Evolutionary conservation across 2,797 vertebrate species (phyloP), one percentile per base, ranked within the genome.

Genomic region (Schizopygopsis pylzovi): DNA sequence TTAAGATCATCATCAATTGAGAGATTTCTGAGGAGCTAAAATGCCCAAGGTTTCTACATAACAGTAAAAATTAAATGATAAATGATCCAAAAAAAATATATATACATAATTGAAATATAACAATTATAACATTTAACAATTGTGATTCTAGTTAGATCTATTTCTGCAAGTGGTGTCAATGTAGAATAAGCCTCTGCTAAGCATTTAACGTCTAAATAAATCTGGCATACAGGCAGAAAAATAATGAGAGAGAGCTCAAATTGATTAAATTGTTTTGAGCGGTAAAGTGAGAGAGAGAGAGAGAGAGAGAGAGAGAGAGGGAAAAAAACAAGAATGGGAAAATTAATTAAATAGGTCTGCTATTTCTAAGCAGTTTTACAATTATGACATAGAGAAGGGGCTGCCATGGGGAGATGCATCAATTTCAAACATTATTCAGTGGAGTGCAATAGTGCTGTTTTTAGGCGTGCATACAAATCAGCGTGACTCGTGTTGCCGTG

Each of bases 381-480:
- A 70, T 28, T 1, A 67, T 81, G 28, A 52, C 45, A 68, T 20
- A 25, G 18, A 67, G 25, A 81, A 81, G 43, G n/a, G 28, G 37
- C 25, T 18, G 67, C 49, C 49, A 25, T 20, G 4, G 18, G 25
- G 25, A 47, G 59, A 47, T 20, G 20, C 22, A 63, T 61, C 13
- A 25, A 11, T 37, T 81, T 81, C 5, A 65, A 68, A 52, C 47
- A 54, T 81, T n/a, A 54, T 81, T 81, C 18, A 81, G 10, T 8
- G 61, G 6, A 65, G 61, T 33, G 25, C 61, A 65, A 7, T 65
- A 7, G 4, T 22, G 47, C 5, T 61, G 59, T 65, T 33, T 65
- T 7, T 7, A 33, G 25, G 13, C 70, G 13, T 84, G 41, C 59
- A 85, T 73, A 78, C 56, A 81, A 85, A 82, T 81, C 70, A 76